phyloP scores from a whole-genome alignment of 64 coral and sea anemone species.

The Porites australiensis region DNA sequence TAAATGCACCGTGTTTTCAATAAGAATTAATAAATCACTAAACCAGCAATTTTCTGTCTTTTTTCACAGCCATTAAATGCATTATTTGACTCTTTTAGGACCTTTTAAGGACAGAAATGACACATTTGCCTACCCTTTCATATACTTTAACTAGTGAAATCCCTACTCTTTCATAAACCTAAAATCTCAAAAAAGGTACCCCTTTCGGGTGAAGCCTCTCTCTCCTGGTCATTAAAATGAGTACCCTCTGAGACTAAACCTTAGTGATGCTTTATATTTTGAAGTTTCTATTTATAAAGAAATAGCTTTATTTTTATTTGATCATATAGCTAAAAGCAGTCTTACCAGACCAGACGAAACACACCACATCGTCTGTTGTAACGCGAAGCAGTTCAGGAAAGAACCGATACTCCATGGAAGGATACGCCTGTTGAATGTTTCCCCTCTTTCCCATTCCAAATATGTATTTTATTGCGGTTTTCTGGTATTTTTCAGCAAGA shows the following conservation, averaged over 20 bases:
- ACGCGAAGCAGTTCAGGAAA: constrained; percentile 41
- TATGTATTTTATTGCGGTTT: constrained; percentile 33
- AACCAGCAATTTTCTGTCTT: background rate
- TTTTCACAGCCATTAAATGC: background rate
- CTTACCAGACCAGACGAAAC: constrained; percentile 68
- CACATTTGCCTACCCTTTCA: too few species aligned
- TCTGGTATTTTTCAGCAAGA: constrained; percentile 37
- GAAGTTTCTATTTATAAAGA: background rate
- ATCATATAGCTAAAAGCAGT: constrained; percentile 12
- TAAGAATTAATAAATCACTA: background rate
- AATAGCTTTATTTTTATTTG: constrained; percentile 5
- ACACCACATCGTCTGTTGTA: constrained; percentile 58
- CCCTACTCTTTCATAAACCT: too few species aligned
- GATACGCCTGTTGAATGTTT: constrained; percentile 53
- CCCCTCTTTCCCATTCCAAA: constrained; percentile 68
- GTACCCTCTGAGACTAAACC: background rate
- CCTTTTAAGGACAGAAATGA: constrained; percentile 1
- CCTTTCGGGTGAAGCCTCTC: background rate
- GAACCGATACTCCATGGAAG: constrained; percentile 65
- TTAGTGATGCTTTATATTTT: constrained; percentile 9
- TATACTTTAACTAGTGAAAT: too few species aligned
- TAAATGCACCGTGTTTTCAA: background rate
- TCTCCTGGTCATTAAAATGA: background rate
- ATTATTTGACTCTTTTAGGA: constrained; percentile 2
- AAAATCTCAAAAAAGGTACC: too few species aligned